Base-by-base conservation (phyloP, 2,113 vertebrate species). In the Bos javanicus region DNA sequence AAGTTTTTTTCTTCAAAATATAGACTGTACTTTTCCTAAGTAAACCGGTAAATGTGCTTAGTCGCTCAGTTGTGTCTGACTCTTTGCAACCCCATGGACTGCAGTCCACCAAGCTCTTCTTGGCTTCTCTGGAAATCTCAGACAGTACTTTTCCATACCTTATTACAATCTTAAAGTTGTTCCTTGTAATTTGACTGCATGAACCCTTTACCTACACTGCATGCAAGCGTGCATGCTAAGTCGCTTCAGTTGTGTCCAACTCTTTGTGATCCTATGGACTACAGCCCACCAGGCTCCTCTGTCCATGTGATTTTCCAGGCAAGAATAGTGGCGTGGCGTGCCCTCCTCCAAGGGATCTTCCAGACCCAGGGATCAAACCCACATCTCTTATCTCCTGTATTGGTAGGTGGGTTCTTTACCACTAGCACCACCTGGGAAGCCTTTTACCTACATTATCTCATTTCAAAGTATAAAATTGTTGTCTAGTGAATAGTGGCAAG, bases 1-100 rank as follows among this genome's bases (percentile, higher is more conserved):
- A 60, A 64, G 26, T 30, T 94, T 88, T 88, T 93, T 39, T 21
- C 33, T 71, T 97, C 43, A 76, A 93, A 80, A 56, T 90, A 92
- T 43, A 86, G 60, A 81, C 17, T 15, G 25, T 8, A 56, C 12
- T 82, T 48, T 80, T 62, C 28, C 43, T 25, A 8, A 54, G 12
- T 78, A 94, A 97, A 71, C 26, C 56, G 12, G 36, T 43, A 64
- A 71, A 82, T 39, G 48, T 74, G 36, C 67, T 74, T 74, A 74
- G 67, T 39, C 1, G 0, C 36, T 25, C 36, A 74, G 67, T 74
- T 13, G 19, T 74, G 5, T 74, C 36, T 2, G 0, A 39, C 10
- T 6, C 21, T 74, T 39, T 13, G 19, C 21, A 74, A 25, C 0
- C 10, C 36, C 21, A 3, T 25, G 11, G 67, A 74, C 5, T 74